Percentiles rank a stretch among this genome's conserved stretches.
phyloP scores from a whole-genome alignment of 2,888 invertebrate genomes.

The Dascillus cervinus region DNA sequence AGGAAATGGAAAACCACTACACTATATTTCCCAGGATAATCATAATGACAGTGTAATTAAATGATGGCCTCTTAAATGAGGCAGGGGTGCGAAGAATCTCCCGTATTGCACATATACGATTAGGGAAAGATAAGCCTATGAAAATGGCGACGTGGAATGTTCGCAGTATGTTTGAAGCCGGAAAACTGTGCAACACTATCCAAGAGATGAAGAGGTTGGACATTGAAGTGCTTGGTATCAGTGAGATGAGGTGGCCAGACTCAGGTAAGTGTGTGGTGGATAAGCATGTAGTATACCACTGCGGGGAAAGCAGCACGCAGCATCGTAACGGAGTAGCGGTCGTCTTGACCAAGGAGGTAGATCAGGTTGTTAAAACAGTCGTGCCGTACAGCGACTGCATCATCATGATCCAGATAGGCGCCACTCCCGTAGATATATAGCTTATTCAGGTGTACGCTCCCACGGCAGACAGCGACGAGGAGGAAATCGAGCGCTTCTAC shows the following conservation, averaged over 20 bases:
- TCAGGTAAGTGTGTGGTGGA: conserved; percentile 4
- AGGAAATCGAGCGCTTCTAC: too few relatives aligned
- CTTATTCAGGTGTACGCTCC: too few relatives aligned
- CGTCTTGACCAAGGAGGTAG: conserved; percentile 1
- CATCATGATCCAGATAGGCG: conserved; percentile 9
- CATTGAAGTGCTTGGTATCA: conserved; percentile 5
- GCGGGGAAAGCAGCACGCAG: conserved; percentile 10
- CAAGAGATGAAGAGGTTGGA: conserved; percentile 5
- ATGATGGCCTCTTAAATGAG: conserved; percentile 2
- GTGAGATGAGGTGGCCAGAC: conserved; percentile 6
- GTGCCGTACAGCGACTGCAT: conserved; percentile 8
- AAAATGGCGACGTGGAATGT: conserved; percentile 5
- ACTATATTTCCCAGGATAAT: too few relatives aligned
- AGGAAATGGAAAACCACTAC: too few relatives aligned
- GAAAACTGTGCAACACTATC: conserved; percentile 7
- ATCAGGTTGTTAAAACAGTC: conserved; percentile 6
- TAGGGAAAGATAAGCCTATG: too few relatives aligned
- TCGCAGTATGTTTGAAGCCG: conserved; percentile 3
- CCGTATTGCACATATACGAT: too few relatives aligned
- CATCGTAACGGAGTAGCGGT: conserved; percentile 11
- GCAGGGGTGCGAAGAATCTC: conserved; percentile 4
- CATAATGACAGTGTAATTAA: conserved; percentile 1
- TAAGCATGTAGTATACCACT: conserved; percentile 9
- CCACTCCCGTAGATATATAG: too few relatives aligned
- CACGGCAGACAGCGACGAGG: too few relatives aligned